Evolutionary conservation across 2,113 vertebrate genomes (phyloP), one percentile per base, ranked within the genome.

Genomic region (Hippocampus mohnikei): DNA sequence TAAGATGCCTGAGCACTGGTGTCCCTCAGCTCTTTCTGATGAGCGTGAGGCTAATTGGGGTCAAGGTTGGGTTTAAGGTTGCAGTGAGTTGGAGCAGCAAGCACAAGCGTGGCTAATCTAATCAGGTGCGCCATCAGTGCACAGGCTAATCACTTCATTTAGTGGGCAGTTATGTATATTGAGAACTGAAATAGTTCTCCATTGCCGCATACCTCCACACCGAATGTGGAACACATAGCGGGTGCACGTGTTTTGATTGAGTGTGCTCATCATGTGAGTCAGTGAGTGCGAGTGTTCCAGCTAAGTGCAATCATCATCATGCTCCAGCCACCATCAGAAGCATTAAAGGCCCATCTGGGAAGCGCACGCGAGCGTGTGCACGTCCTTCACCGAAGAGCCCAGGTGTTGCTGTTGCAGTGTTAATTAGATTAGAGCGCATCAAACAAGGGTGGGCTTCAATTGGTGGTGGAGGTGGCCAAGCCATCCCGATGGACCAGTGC

Each of bases 361-460:
- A 72, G 72, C 29, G 42, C 33, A 6, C 3, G 29, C 4, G 11
- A 59, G 60, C 48, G 42, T 53, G 71, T 73, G 60, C 3, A 15
- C 52, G 59, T 27, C 73, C 82, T 79, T 80, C 52, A 72, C 70
- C 84, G 76, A 81, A 83, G 90, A 88, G 81, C 88, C 87, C 92
- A 93, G 91, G 92, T 93, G 91, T 87, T 92, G 78, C 81, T 89
- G 87, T 90, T 92, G 85, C 88, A 86, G 82, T 85, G 85, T 86
- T 92, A 92, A 93, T 93, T 92, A 86, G 81, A 93, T 92, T 90
- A 91, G 87, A 63, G 79, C 75, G 78, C 87, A 92, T 92, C 89
- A 92, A 91, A 90, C 81, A 11, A 68, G 78, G 85, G 83, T 76
- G 84, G 77, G 68, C 61, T 82, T 81, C 71, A 58, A 67, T 63